A percentile compares a stretch with the other conserved stretches of the same genome.
Conservation (phyloP, 1,140 invertebrate genomes). For the Drosophila eugracilis region DNA sequence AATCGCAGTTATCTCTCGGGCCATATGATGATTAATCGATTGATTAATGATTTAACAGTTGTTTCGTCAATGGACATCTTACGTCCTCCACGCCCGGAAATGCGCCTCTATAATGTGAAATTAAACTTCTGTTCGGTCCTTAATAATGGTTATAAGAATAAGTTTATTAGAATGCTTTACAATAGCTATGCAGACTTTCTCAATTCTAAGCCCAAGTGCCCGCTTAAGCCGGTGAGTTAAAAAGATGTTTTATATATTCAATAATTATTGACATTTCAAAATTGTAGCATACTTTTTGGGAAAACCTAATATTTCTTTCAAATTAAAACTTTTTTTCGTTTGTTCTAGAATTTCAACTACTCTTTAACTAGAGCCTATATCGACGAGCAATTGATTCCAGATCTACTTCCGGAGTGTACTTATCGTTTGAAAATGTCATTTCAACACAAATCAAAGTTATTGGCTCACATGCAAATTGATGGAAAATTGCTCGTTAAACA, state of each 20-base stretch:
- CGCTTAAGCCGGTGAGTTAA: conserved; percentile 50
- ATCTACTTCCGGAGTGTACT: conserved; percentile 54
- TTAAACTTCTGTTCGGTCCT: conserved; percentile 52
- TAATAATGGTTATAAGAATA: conserved; percentile 55
- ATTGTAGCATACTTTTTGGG: neutral
- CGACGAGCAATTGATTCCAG: conserved; percentile 45
- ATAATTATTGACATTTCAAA: neutral
- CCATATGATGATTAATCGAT: conserved; percentile 33
- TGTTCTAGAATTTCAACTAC: conserved; percentile 57
- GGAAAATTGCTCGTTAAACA: conserved; percentile 25
- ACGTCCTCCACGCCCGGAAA: conserved; percentile 18
- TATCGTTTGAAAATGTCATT: conserved; percentile 44
- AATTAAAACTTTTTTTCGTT: neutral
- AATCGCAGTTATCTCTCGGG: conserved; percentile 66
- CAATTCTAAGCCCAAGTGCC: conserved; percentile 40
- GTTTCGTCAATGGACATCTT: conserved; percentile 39
- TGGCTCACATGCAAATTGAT: conserved; percentile 43
- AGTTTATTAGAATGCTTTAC: conserved; percentile 47
- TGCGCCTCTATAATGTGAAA: conserved; percentile 57
- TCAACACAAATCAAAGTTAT: conserved; percentile 27
- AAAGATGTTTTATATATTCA: neutral
- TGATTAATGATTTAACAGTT: conserved; percentile 37
- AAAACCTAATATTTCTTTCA: neutral
- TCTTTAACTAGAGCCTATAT: conserved; percentile 44
- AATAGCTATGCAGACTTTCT: conserved; percentile 43